Evolutionary conservation across 2,888 invertebrate species (phyloP), one percentile per base, ranked within the genome.

Genomic region (Psylliodes chrysocephalus): DNA sequence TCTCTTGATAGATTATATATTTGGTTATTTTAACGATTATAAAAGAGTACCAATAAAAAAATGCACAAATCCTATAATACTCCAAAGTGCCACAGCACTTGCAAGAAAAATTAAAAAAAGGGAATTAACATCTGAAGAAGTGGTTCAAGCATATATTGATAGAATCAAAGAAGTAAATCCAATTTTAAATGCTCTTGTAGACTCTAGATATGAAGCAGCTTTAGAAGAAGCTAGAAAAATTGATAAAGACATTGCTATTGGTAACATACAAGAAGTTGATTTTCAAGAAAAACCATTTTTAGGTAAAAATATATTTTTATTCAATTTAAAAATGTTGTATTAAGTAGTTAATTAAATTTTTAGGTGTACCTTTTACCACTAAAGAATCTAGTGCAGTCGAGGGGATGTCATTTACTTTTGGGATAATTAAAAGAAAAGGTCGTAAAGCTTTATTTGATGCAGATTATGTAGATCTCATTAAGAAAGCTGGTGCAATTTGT

Each of bases 291-390:
- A 89, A 81, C 95, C 95, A 2, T 93, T 96, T 75, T 84, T 97
- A 56, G 90, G 88, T 86, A 77, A 77, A 54, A 53, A 35, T n/a
- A 44, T n/a, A 30, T 44, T 40, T n/a, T 28, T 51, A 35, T 49
- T 53, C n/a, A 12, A 8, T 25, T 5, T 38, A 19, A n/a, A n/a
- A n/a, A 12, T 47, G 1, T 22, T 6, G 6, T 4, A 22, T 6
- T 22, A 22, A 4, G 22, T 22, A 22, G 6, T n/a, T 22, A 22
- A 22, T 22, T 22, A 4, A 22, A 15, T 25, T 66, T 73, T 5
- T 73, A 87, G 95, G 97, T 5, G 91, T 98, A 4, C 97, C 98
- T 0, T 94, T 97, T 79, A 94, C 96, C 4, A 89, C 92, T 0
- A 98, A 98, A 81, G 97, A 97, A 79, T 91, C 93, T 57, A 93